Base-by-base conservation (phyloP, 1,140 invertebrate species). In the Asbolus verrucosus region DNA sequence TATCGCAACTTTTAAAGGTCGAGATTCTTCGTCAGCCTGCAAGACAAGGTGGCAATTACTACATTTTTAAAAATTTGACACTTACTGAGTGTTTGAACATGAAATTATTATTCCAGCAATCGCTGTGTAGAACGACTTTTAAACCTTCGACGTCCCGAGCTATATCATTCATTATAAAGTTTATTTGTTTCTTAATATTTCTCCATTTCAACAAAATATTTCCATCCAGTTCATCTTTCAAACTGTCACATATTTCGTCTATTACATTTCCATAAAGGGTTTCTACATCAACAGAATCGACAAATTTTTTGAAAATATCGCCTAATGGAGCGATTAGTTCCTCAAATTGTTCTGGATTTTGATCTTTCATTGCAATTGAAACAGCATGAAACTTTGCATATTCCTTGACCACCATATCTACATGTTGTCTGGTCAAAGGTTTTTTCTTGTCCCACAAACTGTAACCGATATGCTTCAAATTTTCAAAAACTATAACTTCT, bases 311-410 rank as follows among this genome's bases (percentile, higher is more conserved):
- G 13, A 36, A 19, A 38, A 59, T 38, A 18, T 16, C n/a, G 19
- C 41, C 65, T 14, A 69, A 50, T 31, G 61, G 18, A 31, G 62
- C 61, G 11, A 31, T 24, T 43, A 41, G 69, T 74, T 24, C 36
- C 8, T 66, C 9, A 67, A 70, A 76, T 43, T 73, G 30, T 11
- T 79, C 75, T 14, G 75, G 73, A 18, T 82, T 70, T 50, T 80
- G 77, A 14, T 82, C 72, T 69, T 83, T 83, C 13, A 85, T 73
- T 0, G 82, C 83, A 66, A 84, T 80, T 0, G 84, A 84, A 0
- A 84, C 46, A 0, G 85, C 86, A 76, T 89, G 87, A 8, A 85
- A 81, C 54, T 81, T 82, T 6, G 82, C 87, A 72, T 87, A 81
- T 11, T 79, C 80, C 65, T 81, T 78, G 15, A 88, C 78, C 0